Percentiles rank a stretch among this genome's conserved stretches.
Evolutionary conservation across 2,113 vertebrate species (phyloP).

Genomic region (Campylomormyrus tamandua): DNA sequence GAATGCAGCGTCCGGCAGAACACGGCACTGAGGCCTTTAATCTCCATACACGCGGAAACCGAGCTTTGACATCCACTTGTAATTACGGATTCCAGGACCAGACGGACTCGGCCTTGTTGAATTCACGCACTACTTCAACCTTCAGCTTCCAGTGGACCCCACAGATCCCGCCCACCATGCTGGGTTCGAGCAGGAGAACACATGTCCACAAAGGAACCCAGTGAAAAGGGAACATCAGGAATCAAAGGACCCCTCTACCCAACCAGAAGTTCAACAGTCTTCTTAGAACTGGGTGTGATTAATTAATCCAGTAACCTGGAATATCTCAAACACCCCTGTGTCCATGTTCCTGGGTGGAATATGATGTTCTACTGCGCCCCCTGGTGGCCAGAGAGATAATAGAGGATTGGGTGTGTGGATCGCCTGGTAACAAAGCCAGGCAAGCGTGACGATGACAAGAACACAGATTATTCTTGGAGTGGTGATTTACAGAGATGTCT

Average conservation of each 20-base stretch:
- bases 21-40: constrained; percentile 31
- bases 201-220: neutral
- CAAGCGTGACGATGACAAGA: neutral
- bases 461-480: constrained; percentile 35
- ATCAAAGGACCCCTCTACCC: neutral
- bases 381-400: neutral
- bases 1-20: constrained; percentile 1
- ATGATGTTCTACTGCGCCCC: neutral
- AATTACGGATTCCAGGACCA: neutral
- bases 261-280: neutral
- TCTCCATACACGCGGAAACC: constrained; percentile 40
- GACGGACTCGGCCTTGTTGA: neutral
- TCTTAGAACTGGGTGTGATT: neutral
- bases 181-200: neutral
- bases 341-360: neutral
- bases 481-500: constrained; percentile 37
- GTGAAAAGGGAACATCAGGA: neutral
- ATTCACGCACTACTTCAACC: neutral
- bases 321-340: neutral
- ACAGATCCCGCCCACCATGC: neutral
- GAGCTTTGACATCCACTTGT: neutral
- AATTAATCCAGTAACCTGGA: neutral
- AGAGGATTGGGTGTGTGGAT: neutral
- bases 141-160: neutral
- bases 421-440: neutral